These are phyloP conservation scores for Apaloderma vittatum DNA, from an alignment of 2,113 vertebrate genomes.

Conservation along the genomic window DNA sequence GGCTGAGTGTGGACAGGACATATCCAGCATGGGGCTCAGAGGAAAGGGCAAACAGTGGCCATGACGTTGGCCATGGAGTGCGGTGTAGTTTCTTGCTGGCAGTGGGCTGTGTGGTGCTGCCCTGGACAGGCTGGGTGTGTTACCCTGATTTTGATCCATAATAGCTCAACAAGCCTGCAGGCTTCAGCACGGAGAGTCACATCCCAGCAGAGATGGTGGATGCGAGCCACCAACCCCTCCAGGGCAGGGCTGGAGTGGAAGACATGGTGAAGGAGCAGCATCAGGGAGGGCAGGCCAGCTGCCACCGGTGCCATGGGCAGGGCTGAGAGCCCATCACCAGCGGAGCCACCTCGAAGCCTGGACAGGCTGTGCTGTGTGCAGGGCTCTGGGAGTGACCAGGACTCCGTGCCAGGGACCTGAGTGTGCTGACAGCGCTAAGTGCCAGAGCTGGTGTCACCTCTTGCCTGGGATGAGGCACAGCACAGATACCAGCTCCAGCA, in stretches of 20 bases:
- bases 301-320: rapidly evolving
- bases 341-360: background rate
- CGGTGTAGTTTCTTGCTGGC: background rate
- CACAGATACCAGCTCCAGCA: background rate
- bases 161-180: rapidly evolving
- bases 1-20: rapidly evolving
- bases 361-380: background rate
- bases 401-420: rapidly evolving
- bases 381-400: background rate
- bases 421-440: slow-evolving; percentile 12
- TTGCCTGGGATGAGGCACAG: rapidly evolving
- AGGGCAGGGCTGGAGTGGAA: background rate
- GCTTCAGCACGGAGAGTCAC: rapidly evolving
- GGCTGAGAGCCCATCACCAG: background rate
- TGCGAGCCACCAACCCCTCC: rapidly evolving
- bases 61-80: rapidly evolving
- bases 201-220: rapidly evolving
- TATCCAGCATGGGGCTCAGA: background rate
- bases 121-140: background rate
- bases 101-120: rapidly evolving
- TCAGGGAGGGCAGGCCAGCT: background rate
- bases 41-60: background rate
- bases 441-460: background rate
- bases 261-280: background rate
- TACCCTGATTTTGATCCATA: background rate